These are phyloP conservation scores for Tretioscincus oriximinensis DNA, from an alignment of 2,113 vertebrate species.

Conservation along the genomic window DNA sequence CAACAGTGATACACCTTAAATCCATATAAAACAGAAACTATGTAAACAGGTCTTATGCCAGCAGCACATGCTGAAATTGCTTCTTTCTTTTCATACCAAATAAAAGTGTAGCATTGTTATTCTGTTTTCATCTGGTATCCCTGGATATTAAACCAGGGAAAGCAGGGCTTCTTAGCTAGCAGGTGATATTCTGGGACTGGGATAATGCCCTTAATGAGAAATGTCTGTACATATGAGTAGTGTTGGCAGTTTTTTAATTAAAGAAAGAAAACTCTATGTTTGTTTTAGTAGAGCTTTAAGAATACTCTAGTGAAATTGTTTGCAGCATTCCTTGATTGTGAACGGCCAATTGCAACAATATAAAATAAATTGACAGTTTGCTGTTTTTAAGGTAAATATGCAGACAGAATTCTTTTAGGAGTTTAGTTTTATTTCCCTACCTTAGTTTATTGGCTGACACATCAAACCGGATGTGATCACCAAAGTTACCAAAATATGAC, in stretches of 20 bases:
- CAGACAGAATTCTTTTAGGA: background rate
- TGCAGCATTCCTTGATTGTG: background rate
- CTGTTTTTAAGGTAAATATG: background rate
- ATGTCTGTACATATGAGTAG: background rate
- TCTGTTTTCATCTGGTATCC: no score
- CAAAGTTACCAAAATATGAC: background rate
- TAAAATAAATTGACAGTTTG: background rate
- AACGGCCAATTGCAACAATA: background rate
- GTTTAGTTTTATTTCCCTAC: background rate
- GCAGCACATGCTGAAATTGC: no score
- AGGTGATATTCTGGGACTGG: background rate
- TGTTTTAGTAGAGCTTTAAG: background rate
- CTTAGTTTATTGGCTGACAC: slow-evolving; percentile 9
- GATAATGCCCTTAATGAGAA: background rate
- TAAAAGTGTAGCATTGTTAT: no score
- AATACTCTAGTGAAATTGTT: background rate
- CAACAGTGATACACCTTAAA: no score
- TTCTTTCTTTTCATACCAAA: no score
- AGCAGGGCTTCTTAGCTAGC: background rate
- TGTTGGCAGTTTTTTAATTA: background rate
- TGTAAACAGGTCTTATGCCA: no score
- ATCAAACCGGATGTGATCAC: background rate
- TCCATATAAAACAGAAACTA: no score
- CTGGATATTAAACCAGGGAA: background rate
- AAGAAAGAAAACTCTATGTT: background rate